Conservation (phyloP, 2,113 vertebrate species). For the Neotoma lepida region DNA sequence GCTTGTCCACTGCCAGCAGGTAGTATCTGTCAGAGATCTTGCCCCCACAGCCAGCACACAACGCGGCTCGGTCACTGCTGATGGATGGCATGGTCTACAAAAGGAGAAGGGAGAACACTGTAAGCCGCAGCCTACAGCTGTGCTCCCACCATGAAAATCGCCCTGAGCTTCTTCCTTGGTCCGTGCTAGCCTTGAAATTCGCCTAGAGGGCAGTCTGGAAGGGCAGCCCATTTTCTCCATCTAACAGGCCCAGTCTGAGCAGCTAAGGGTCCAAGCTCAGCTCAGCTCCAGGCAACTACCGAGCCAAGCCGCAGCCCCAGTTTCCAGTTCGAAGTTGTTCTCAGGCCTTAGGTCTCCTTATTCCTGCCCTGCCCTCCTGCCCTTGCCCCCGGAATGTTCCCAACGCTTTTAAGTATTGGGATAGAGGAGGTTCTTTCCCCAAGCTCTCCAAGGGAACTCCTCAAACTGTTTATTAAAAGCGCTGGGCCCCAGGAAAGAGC, state of each 20-base stretch:
- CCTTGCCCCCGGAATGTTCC: neutral
- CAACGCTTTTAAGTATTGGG: neutral
- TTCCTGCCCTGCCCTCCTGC: neutral
- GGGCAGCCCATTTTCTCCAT: neutral
- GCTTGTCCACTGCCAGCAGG: conserved; percentile 98
- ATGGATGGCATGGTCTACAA: conserved; percentile 94
- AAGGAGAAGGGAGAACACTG: conserved; percentile 70
- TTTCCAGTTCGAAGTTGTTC: conserved; percentile 27
- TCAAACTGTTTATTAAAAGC: conserved; percentile 56
- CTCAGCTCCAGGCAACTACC: neutral
- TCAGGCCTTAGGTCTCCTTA: neutral
- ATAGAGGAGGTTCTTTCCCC: neutral
- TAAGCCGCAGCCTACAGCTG: conserved; percentile 4
- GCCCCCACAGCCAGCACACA: conserved; percentile 97
- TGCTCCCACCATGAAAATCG: neutral
- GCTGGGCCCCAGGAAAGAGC: neutral
- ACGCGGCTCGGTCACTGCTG: conserved; percentile 93
- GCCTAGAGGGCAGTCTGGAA: neutral
- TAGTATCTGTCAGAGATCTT: conserved; percentile 99
- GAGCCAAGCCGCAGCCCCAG: neutral
- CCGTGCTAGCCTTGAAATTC: neutral
- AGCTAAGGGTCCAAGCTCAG: neutral
- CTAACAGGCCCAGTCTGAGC: conserved; percentile 4
- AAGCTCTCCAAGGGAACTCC: conserved; percentile 2
- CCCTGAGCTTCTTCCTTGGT: neutral